These are phyloP conservation scores for Neogale vison DNA, from an alignment of 2,113 vertebrate species.

Conservation along the genomic window DNA sequence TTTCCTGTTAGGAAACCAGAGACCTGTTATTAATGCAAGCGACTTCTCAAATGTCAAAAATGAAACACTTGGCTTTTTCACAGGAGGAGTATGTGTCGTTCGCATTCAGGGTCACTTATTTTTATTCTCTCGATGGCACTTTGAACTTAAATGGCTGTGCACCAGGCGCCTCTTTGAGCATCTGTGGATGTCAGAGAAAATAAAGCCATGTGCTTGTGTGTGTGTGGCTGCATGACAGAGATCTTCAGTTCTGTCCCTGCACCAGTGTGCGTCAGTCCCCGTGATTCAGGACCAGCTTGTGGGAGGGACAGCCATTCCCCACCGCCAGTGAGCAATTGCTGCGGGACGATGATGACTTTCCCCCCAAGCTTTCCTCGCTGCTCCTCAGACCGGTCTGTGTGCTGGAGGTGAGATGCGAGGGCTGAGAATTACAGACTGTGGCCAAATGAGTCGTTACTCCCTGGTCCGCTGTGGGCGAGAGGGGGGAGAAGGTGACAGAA, in stretches of 20 bases:
- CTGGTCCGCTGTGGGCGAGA: background rate
- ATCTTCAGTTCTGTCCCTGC: background rate
- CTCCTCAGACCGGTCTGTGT: background rate
- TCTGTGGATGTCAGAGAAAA: background rate
- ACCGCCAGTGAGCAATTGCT: background rate
- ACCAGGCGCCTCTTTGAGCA: background rate
- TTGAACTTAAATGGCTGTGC: background rate
- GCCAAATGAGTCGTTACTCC: slow-evolving; percentile 8
- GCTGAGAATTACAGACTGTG: background rate
- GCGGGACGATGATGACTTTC: background rate
- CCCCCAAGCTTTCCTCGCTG: background rate
- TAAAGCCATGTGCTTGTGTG: background rate
- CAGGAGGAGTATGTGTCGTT: background rate
- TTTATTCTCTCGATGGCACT: background rate
- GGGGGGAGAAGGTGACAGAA: slow-evolving; percentile 19
- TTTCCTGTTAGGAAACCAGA: background rate
- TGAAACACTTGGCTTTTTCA: background rate
- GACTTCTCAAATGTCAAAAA: slow-evolving; percentile 23
- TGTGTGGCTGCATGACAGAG: background rate
- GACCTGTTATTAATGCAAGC: background rate
- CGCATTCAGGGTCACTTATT: background rate
- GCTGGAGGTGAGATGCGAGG: background rate
- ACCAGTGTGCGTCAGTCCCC: background rate
- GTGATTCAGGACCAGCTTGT: slow-evolving; percentile 45
- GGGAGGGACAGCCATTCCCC: background rate